Conservation (phyloP, 2,797 vertebrate species). For the Coregonus suidteri region DNA sequence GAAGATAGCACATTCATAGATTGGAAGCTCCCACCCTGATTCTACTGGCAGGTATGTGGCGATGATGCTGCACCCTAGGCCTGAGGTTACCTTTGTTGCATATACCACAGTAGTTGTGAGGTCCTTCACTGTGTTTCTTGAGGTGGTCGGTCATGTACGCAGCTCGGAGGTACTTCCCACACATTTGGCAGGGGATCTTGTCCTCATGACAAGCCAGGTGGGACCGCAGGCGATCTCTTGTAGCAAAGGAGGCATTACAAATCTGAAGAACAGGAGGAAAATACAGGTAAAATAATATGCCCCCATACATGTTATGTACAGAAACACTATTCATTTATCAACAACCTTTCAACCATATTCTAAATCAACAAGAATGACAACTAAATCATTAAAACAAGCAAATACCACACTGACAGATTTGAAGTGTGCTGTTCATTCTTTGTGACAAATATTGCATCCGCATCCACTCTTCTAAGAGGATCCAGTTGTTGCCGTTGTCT, state of each 20-base stretch:
- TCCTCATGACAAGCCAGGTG: slow-evolving; percentile 98
- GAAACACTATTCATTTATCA: background rate
- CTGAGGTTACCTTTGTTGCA: slow-evolving; percentile 97
- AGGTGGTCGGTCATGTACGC: slow-evolving; percentile 99
- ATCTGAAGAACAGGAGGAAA: slow-evolving; percentile 77
- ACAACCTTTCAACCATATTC: background rate
- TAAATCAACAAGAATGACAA: background rate
- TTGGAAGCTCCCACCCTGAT: background rate
- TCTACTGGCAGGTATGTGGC: background rate
- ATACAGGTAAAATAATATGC: background rate
- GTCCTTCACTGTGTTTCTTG: slow-evolving; percentile 99
- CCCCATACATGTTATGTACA: background rate
- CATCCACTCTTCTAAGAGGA: background rate
- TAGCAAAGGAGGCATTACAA: slow-evolving; percentile 98
- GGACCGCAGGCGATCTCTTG: slow-evolving; percentile 95
- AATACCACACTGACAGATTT: background rate
- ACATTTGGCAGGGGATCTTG: slow-evolving; percentile 99
- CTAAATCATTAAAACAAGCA: background rate
- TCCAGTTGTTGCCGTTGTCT: slow-evolving; percentile 31
- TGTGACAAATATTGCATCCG: background rate
- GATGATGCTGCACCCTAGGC: background rate
- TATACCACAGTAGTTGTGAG: slow-evolving; percentile 98
- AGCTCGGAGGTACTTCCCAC: slow-evolving; percentile 95
- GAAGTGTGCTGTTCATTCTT: background rate
- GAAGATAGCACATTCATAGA: background rate